phyloP scores from a whole-genome alignment of 2,888 invertebrate species.

The Euplagia quadripunctaria region DNA sequence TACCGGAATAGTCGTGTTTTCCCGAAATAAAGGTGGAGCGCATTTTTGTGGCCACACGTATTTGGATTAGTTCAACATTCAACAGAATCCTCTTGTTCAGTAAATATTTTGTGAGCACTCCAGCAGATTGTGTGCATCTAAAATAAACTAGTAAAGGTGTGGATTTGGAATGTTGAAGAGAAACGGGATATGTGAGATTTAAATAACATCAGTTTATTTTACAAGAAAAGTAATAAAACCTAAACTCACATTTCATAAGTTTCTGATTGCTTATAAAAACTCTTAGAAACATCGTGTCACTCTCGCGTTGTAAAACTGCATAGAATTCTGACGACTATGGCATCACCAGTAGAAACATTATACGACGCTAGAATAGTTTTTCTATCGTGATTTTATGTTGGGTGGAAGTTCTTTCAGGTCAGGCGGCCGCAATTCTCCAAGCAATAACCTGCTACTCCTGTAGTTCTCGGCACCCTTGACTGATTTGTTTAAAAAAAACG shows the following conservation, averaged over 20 bases:
- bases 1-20: slow-evolving; percentile 54
- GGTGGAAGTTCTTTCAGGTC: too few relatives aligned
- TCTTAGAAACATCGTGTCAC: too few relatives aligned
- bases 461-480: too few relatives aligned
- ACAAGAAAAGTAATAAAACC: neutral
- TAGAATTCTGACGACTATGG: neutral
- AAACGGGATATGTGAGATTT: slow-evolving; percentile 10
- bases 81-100: slow-evolving; percentile 43
- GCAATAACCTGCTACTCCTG: too few relatives aligned
- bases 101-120: slow-evolving; percentile 41
- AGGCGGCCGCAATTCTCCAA: too few relatives aligned
- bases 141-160: slow-evolving; percentile 25
- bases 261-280: too few relatives aligned
- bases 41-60: slow-evolving; percentile 57
- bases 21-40: slow-evolving; percentile 54
- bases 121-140: slow-evolving; percentile 5
- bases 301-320: neutral
- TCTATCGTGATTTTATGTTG: neutral
- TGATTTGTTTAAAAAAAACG: too few relatives aligned
- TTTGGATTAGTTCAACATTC: slow-evolving; percentile 48
- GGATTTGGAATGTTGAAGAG: slow-evolving; percentile 8
- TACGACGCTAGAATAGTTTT: neutral
- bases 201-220: neutral
- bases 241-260: too few relatives aligned
- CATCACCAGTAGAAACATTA: neutral